These are phyloP conservation scores for Deroplatys truncata DNA, from an alignment of 2,888 invertebrate species.

Conservation along the genomic window DNA sequence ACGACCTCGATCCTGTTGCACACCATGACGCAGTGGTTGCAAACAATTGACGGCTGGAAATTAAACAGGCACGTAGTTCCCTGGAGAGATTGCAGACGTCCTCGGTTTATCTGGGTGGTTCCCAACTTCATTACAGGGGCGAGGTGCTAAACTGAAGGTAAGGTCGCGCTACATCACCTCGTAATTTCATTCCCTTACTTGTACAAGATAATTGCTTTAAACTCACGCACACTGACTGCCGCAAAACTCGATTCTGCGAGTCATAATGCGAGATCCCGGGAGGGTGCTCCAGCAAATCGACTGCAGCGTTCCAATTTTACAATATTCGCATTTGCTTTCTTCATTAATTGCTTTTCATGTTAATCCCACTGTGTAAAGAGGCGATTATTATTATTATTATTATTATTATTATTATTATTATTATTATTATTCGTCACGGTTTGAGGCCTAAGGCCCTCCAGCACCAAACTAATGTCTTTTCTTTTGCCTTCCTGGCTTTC, in stretches of 20 bases:
- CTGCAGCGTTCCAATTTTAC: neutral
- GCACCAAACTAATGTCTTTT: too few relatives aligned
- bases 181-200: neutral
- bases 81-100: neutral
- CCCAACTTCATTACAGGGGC: neutral
- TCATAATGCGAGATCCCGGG: neutral
- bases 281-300: neutral
- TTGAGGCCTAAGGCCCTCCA: too few relatives aligned
- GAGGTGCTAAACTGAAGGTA: neutral
- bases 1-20: neutral
- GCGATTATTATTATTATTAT: too few relatives aligned
- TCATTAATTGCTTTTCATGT: neutral
- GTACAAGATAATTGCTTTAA: neutral
- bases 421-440: too few relatives aligned
- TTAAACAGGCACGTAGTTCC: neutral
- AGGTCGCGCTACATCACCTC: neutral
- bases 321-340: neutral
- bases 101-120: neutral
- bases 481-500: too few relatives aligned
- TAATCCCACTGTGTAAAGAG: too few relatives aligned
- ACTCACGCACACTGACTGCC: neutral
- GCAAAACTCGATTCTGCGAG: neutral
- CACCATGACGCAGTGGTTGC: neutral
- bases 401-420: too few relatives aligned
- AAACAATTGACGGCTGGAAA: neutral